Conservation (phyloP, 2,113 vertebrate species). For the Centropristis striata region DNA sequence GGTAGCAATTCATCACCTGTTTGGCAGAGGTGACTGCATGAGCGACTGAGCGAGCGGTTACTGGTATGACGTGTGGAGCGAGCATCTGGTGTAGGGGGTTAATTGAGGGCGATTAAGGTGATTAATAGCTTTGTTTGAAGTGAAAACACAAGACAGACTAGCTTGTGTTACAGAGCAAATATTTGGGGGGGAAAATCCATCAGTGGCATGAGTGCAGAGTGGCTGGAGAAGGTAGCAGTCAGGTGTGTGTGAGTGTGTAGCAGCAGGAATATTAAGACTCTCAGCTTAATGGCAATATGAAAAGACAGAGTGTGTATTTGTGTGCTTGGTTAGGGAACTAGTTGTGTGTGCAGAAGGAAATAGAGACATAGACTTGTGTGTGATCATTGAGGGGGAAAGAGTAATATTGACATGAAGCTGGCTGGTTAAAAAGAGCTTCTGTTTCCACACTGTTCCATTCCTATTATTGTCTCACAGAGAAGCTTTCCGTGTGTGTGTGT, state of each 20-base stretch:
- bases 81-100: constrained; percentile 85
- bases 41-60: constrained; percentile 64
- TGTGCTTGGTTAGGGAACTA: constrained; percentile 32
- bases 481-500: neutral
- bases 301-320: constrained; percentile 43
- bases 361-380: constrained; percentile 71
- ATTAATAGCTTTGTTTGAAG: constrained; percentile 93
- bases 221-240: constrained; percentile 54
- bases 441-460: constrained; percentile 55
- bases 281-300: constrained; percentile 30
- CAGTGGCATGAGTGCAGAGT: constrained; percentile 63
- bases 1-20: constrained; percentile 80
- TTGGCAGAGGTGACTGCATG: constrained; percentile 73
- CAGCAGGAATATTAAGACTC: constrained; percentile 57
- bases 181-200: constrained; percentile 86
- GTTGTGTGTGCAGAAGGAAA: constrained; percentile 73
- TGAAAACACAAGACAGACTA: constrained; percentile 90
- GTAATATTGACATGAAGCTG: constrained; percentile 74
- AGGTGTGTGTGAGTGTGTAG: constrained; percentile 38
- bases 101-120: constrained; percentile 90
- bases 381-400: constrained; percentile 76
- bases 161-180: constrained; percentile 90
- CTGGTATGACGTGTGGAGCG: constrained; percentile 80
- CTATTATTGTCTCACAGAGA: constrained; percentile 60
- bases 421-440: constrained; percentile 65